Conservation (phyloP, 1,140 invertebrate genomes). For the Drosophila santomea region DNA sequence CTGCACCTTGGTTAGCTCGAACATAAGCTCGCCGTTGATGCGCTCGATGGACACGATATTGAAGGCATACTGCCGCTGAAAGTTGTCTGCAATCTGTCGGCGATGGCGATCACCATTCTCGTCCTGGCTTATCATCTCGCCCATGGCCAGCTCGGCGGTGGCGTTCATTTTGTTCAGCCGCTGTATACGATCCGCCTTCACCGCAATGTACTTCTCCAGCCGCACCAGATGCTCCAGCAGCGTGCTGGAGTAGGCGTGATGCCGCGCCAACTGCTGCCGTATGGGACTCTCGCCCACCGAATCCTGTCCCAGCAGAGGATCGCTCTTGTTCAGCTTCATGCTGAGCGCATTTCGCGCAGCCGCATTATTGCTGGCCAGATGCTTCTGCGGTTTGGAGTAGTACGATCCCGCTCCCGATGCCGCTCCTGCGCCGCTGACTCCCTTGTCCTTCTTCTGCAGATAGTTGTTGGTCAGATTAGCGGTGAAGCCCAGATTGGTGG, state of each 20-base stretch:
- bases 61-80: constrained; percentile 95
- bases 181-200: constrained; percentile 93
- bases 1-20: constrained; percentile 94
- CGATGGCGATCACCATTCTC: constrained; percentile 50
- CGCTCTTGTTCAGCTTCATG: constrained; percentile 85
- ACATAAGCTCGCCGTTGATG: constrained; percentile 95
- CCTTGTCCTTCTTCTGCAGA: constrained; percentile 66
- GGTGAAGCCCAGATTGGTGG: constrained; percentile 66
- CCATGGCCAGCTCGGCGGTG: constrained; percentile 92
- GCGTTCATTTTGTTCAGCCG: constrained; percentile 94
- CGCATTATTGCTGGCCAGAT: constrained; percentile 61
- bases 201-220: constrained; percentile 94
- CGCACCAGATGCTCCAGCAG: constrained; percentile 94
- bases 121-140: constrained; percentile 86
- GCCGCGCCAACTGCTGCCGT: constrained; percentile 51
- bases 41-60: constrained; percentile 96
- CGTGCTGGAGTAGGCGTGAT: constrained; percentile 91
- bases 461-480: constrained; percentile 55
- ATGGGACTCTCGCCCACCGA: constrained; percentile 69
- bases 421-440: constrained; percentile 55
- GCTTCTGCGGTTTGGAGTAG: constrained; percentile 43
- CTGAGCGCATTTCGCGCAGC: constrained; percentile 65
- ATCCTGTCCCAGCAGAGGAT: constrained; percentile 86
- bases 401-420: neutral
- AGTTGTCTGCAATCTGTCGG: constrained; percentile 88